Evolutionary conservation across 2,888 invertebrate species (phyloP), one percentile per base, ranked within the genome.

Genomic region (Siphonodentalium dalli): DNA sequence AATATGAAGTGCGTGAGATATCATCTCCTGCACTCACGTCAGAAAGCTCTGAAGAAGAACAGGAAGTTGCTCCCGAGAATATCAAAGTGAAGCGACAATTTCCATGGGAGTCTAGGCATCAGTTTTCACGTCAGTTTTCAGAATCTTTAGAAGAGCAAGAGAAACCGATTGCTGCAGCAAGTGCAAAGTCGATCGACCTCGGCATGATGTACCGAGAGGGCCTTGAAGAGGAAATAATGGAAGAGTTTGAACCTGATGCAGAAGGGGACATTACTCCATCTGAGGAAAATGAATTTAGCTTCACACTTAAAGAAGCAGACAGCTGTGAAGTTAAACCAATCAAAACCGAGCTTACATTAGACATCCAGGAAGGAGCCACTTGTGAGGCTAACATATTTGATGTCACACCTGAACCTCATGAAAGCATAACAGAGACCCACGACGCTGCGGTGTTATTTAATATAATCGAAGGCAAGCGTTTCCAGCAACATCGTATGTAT

Each of bases 351-450:
- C n/a, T n/a, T n/a, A n/a, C n/a, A n/a, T n/a, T n/a, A n/a, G n/a
- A n/a, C n/a, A n/a, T n/a, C n/a, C n/a, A n/a, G n/a, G n/a, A n/a
- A n/a, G n/a, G n/a, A n/a, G n/a, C n/a, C n/a, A n/a, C n/a, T n/a
- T n/a, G n/a, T n/a, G n/a, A n/a, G n/a, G n/a, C n/a, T n/a, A n/a
- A n/a, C n/a, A n/a, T n/a, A n/a, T n/a, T n/a, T n/a, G n/a, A n/a
- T n/a, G n/a, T n/a, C n/a, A n/a, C 24, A 43, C 8, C 39, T 54
- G 79, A 79, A 56, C 77, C 79, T 20, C 74, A 80, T 66, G 74
- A 77, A 15, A 59, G 66, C 29, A 77, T 78, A 28, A 54, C 67
- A 34, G 65, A 71, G 34, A 63, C 71, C 9, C 73, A 78, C 61
- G 71, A 74, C 45, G 68, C 70, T 43, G 66, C 66, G 45, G 78